Conservation (phyloP, 2,113 vertebrate genomes). For the Balaeniceps rex region DNA sequence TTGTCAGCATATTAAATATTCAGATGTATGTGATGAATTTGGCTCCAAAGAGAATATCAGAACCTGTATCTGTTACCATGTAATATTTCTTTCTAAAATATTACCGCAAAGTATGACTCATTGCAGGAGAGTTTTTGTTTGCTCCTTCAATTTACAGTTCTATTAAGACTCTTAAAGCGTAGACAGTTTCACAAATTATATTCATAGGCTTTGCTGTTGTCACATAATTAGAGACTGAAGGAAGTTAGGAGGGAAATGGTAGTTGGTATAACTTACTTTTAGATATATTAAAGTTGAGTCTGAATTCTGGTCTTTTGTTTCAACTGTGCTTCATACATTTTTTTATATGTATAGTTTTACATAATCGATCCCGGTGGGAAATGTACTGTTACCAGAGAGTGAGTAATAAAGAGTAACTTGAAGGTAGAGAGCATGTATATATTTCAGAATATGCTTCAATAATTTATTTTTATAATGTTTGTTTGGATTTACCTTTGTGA, state of each 20-base stretch:
- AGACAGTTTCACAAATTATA: constrained; percentile 12
- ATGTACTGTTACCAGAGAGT: constrained; percentile 34
- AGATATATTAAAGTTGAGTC: neutral
- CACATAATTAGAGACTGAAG: neutral
- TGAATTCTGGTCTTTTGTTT: constrained; percentile 21
- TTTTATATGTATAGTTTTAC: constrained; percentile 35
- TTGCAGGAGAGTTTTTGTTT: neutral
- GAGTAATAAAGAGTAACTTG: constrained; percentile 55
- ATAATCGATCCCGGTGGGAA: constrained; percentile 43
- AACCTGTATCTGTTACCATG: neutral
- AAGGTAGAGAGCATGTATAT: constrained; percentile 14
- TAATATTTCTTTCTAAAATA: constrained; percentile 32
- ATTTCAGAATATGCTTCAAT: constrained; percentile 31
- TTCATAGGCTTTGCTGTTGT: neutral
- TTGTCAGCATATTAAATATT: constrained; percentile 40
- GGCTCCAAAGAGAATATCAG: neutral
- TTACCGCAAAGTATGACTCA: neutral
- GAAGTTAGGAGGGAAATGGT: neutral
- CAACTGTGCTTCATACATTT: neutral
- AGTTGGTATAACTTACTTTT: neutral
- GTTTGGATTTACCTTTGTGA: constrained; percentile 42
- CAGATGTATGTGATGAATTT: neutral
- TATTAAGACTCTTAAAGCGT: constrained; percentile 11
- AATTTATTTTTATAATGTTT: constrained; percentile 49
- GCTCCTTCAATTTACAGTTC: neutral